Conservation (phyloP, 2,113 vertebrate species). For the Microtus montanus region DNA sequence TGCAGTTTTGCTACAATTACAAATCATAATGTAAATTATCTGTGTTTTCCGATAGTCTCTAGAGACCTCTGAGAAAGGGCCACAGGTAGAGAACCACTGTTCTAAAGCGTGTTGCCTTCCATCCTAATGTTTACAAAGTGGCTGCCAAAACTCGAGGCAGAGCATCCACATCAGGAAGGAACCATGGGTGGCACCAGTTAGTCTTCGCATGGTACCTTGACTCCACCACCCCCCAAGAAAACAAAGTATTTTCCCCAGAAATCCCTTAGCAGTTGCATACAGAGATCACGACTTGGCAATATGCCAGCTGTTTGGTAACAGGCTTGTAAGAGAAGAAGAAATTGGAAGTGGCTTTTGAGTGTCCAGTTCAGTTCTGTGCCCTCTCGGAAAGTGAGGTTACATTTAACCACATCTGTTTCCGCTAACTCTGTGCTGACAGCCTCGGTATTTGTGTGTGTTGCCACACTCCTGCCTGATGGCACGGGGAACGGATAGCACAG, state of each 20-base stretch:
- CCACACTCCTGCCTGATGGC: background rate
- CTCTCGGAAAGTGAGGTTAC: background rate
- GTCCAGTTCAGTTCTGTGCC: background rate
- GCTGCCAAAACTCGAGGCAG: background rate
- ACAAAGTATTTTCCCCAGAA: background rate
- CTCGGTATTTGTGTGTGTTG: rapidly evolving
- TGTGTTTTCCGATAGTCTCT: background rate
- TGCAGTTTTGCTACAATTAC: background rate
- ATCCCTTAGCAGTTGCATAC: background rate
- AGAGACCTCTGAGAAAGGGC: background rate
- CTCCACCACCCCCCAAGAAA: background rate
- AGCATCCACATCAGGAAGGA: background rate
- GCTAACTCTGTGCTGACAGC: background rate
- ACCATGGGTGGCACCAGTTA: background rate
- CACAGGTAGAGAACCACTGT: background rate
- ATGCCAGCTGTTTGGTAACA: background rate
- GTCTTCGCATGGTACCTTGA: background rate
- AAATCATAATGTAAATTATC: background rate
- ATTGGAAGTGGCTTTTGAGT: background rate
- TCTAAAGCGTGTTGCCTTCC: background rate
- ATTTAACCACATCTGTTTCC: background rate
- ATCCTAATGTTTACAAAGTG: background rate
- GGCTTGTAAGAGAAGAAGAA: background rate
- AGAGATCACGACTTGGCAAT: background rate
- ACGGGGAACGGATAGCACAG: background rate